Evolutionary conservation across 2,888 invertebrate species (phyloP), one percentile per base, ranked within the genome.

Genomic region (Cephus nigrinus): DNA sequence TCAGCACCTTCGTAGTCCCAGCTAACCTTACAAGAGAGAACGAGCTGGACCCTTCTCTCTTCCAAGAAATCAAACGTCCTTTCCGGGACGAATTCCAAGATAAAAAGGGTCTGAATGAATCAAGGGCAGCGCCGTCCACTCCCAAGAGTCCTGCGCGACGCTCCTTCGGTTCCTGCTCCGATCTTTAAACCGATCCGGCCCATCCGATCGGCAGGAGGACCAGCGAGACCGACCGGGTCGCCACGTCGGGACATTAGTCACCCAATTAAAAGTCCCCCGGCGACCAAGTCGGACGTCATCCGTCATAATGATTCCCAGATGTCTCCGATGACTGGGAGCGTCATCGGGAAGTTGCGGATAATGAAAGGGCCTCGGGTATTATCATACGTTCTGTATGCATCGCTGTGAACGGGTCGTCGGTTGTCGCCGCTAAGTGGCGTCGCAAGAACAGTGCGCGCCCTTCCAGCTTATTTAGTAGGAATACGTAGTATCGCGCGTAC

Each of bases 51-150:
- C 82, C 82, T 80, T 82, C 72, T 36, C 78, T 82, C 88, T 91
- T 90, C 91, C 89, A 79, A 91, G 91, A 91, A 91, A 91, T 90
- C 88, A 84, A 84, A 88, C 90, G 89, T 90, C 90, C 91, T 91
- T 91, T 91, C 91, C 91, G 91, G 91, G 91, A 91, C 89, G 88
- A 91, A 91, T 91, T 90, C 91, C 89, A 82, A 91, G 90, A 90
- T 90, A 90, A 90, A 91, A 89, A 87, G 88, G 89, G 87, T 87
- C 88, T 91, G 91, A 91, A 91, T 91, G 91, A 91, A 91, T 90
- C 90, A 88, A 90, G 90, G 89, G 84, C 88, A 86, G 78, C 82
- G 80, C 80, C 80, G 74, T 76, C 78, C 69, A 77, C 72, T n/a
- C 71, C 76, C 55, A 36, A 35, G 72, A 68, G 72, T 75, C 72